These are phyloP conservation scores for Tenualosa thibaudeaui DNA, from an alignment of 2,797 vertebrate genomes.

Conservation along the genomic window DNA sequence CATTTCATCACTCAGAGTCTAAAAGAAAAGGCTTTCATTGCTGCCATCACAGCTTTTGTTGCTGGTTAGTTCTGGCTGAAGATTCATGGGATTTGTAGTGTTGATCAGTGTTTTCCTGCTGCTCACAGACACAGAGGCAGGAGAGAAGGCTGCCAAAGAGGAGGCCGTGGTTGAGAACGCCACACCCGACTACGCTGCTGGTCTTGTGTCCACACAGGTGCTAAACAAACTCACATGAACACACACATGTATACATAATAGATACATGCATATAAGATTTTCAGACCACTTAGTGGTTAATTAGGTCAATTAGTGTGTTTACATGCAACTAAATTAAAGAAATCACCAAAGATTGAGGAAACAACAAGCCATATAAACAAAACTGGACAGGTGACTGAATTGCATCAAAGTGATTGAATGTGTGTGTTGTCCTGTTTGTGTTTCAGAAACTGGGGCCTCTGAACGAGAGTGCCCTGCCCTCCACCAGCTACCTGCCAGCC, in stretches of 20 bases:
- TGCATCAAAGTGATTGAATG: neutral
- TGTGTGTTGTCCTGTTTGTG: neutral
- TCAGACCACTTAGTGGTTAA: too few relatives aligned
- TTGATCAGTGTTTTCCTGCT: constrained; percentile 6
- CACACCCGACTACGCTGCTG: constrained; percentile 96
- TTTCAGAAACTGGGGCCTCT: constrained; percentile 90
- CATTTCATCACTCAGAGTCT: neutral
- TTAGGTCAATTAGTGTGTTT: too few relatives aligned
- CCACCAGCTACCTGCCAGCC: constrained; percentile 94
- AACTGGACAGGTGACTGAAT: too few relatives aligned
- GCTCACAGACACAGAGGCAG: constrained; percentile 83
- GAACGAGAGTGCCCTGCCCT: constrained; percentile 90
- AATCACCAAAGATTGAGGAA: too few relatives aligned
- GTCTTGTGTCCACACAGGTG: constrained; percentile 95
- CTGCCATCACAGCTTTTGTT: neutral
- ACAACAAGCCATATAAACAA: too few relatives aligned
- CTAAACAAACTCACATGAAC: neutral
- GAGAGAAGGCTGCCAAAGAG: constrained; percentile 93
- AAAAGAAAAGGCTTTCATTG: neutral
- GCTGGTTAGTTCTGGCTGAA: neutral
- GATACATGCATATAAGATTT: too few relatives aligned
- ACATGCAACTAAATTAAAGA: too few relatives aligned
- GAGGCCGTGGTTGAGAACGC: constrained; percentile 92
- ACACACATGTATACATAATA: neutral
- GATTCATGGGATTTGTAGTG: neutral